Evolutionary conservation across 2,797 vertebrate species (phyloP).

Genomic region (Numenius phaeopus): DNA sequence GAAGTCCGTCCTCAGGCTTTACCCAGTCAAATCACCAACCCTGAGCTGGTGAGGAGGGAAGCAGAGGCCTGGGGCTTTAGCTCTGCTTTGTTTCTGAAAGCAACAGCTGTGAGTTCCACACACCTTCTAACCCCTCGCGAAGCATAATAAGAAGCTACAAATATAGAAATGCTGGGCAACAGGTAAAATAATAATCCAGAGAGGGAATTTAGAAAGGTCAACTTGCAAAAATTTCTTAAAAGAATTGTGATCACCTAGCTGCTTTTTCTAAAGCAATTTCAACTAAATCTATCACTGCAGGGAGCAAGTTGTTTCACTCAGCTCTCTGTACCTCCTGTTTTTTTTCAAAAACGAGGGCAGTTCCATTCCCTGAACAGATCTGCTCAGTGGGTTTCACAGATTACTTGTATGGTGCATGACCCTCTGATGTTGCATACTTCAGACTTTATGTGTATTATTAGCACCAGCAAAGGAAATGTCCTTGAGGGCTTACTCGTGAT

Average conservation of each 20-base stretch:
- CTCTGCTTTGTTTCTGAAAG: not conserved
- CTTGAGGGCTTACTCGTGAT: not conserved
- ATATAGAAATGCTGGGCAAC: not conserved
- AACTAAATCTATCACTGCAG: not conserved
- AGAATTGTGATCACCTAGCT: constrained; percentile 30
- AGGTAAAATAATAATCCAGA: constrained; percentile 1
- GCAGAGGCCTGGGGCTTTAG: not conserved
- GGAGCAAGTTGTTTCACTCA: constrained; percentile 34
- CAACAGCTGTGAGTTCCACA: not conserved
- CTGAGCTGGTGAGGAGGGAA: not conserved
- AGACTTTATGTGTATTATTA: not conserved
- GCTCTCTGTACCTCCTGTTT: constrained; percentile 64
- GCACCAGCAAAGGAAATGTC: not conserved
- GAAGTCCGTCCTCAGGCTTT: not conserved
- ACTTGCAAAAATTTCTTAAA: constrained; percentile 10
- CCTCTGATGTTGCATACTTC: constrained; percentile 32
- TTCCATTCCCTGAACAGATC: constrained; percentile 37
- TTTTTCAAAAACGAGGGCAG: constrained; percentile 53
- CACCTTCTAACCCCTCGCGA: not conserved
- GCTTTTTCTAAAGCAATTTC: constrained; percentile 31
- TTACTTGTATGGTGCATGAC: not conserved
- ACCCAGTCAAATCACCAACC: not conserved
- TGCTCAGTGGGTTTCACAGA: constrained; percentile 44
- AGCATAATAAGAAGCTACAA: not conserved
- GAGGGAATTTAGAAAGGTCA: not conserved